Evolutionary conservation across 2,888 invertebrate genomes (phyloP).

Genomic region (Drosophila robusta): DNA sequence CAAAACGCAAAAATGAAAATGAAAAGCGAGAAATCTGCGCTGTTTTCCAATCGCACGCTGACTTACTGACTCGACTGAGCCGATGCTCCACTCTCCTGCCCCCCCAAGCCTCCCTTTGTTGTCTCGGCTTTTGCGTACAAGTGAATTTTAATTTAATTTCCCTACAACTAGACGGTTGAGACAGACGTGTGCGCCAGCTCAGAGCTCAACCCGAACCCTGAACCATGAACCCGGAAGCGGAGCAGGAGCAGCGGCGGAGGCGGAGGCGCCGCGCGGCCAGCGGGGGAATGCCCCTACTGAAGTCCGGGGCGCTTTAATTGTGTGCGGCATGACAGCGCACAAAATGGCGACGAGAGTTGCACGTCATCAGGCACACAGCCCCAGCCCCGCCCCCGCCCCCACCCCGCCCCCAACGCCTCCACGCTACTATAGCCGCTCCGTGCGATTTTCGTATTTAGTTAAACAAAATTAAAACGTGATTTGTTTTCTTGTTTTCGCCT

Average conservation of each 20-base stretch:
- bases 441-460: constrained; percentile 82
- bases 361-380: constrained; percentile 69
- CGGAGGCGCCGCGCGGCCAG: too few relatives aligned
- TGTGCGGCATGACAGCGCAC: constrained; percentile 80
- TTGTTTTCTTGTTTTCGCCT: constrained; percentile 82
- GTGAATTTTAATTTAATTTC: constrained; percentile 80
- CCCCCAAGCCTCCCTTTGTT: constrained; percentile 10
- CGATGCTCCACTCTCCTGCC: background rate
- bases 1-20: constrained; percentile 16
- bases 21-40: constrained; percentile 66
- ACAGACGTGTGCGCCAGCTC: constrained; percentile 72
- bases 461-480: constrained; percentile 84
- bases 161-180: constrained; percentile 76
- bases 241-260: background rate
- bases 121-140: constrained; percentile 73
- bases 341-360: constrained; percentile 78
- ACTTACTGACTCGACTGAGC: constrained; percentile 60
- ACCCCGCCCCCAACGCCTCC: background rate
- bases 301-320: constrained; percentile 75
- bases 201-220: constrained; percentile 49
- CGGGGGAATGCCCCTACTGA: constrained; percentile 16
- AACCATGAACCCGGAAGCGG: constrained; percentile 7
- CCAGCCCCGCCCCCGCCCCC: background rate
- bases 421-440: constrained; percentile 34
- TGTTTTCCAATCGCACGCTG: constrained; percentile 73